phyloP scores from a whole-genome alignment of 2,113 vertebrate genomes.

The Bucco capensis region DNA sequence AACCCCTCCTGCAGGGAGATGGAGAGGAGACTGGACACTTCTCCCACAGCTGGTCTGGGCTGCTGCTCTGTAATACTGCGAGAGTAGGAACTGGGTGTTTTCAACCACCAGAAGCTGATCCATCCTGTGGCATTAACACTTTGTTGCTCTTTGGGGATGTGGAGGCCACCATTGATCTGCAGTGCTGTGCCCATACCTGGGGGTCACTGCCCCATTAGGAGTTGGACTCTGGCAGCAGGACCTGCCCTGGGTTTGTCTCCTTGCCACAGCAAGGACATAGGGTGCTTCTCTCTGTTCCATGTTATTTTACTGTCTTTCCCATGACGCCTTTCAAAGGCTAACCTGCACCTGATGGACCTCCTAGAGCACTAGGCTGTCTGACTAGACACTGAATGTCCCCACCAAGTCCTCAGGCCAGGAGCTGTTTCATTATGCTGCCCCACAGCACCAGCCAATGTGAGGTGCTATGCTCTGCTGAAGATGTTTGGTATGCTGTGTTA shows the following conservation, averaged over 20 bases:
- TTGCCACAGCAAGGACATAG: not conserved
- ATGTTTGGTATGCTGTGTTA: not conserved
- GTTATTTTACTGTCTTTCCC: not conserved
- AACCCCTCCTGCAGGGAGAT: not conserved
- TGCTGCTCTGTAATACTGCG: not conserved
- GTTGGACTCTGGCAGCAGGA: not conserved
- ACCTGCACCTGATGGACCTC: not conserved
- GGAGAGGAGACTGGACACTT: not conserved
- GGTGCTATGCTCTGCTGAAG: not conserved
- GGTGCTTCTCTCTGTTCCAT: not conserved
- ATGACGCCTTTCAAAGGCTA: not conserved
- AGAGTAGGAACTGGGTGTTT: not conserved
- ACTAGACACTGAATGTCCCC: not conserved
- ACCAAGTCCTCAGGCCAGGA: not conserved
- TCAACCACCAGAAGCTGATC: not conserved
- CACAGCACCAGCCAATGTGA: accelerated
- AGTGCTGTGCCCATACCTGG: not conserved
- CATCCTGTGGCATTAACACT: not conserved
- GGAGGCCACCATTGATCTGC: not conserved
- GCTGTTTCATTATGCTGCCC: not conserved
- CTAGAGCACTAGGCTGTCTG: not conserved
- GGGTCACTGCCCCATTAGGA: not conserved
- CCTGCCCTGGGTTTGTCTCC: not conserved
- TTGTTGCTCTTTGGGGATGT: not conserved
- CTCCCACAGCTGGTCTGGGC: not conserved